Conservation (phyloP, 2,888 invertebrate species). For the Ophioninae sp. region DNA sequence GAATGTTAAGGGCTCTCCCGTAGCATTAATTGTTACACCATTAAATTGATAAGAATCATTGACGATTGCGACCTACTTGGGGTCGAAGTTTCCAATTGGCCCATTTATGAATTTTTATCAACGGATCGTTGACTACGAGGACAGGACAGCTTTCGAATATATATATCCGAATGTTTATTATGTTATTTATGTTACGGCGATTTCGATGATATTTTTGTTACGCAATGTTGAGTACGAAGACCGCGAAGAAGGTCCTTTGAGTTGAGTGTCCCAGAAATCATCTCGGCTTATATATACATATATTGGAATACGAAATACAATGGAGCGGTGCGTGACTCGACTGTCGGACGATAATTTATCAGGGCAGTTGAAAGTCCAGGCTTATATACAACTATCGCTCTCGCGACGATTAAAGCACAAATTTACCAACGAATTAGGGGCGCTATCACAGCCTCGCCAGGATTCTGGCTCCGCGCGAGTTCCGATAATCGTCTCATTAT, state of each 20-base stretch:
- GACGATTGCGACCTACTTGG: not conserved
- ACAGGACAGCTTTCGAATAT: not conserved
- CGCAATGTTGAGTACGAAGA: not conserved
- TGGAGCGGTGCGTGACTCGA: conserved; percentile 61
- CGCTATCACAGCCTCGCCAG: conserved; percentile 61
- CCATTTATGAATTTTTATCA: not conserved
- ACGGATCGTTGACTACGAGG: not conserved
- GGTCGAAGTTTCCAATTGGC: not conserved
- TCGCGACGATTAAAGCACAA: conserved; percentile 54
- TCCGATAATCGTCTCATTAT: conserved; percentile 65
- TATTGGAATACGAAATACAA: conserved; percentile 7
- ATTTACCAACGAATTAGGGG: conserved; percentile 61
- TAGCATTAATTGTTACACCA: not conserved
- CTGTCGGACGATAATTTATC: conserved; percentile 62
- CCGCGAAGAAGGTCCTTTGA: not conserved
- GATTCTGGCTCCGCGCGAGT: conserved; percentile 42
- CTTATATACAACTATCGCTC: conserved; percentile 16
- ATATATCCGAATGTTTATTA: not conserved
- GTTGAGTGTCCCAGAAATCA: not conserved
- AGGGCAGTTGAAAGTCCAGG: conserved; percentile 61
- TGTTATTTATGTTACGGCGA: not conserved
- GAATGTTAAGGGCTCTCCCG: not conserved
- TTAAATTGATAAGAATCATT: not conserved
- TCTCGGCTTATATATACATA: not conserved
- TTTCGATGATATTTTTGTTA: not conserved